Percentiles rank a stretch among this genome's conserved stretches.
These are phyloP conservation scores for Bombylius major DNA, from an alignment of 2,888 invertebrate genomes.

Conservation along the genomic window DNA sequence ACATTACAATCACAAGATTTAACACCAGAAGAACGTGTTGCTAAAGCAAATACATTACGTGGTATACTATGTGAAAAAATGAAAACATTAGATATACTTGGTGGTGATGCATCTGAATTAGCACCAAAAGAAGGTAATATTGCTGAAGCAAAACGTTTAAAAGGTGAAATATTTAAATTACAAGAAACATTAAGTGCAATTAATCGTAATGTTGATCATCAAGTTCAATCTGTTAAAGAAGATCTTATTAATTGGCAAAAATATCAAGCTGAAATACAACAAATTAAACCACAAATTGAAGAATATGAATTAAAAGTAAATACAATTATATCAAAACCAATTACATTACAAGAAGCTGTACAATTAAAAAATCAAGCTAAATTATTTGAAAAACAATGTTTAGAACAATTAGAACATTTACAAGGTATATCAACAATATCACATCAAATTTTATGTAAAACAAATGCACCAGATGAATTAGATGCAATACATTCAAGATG, in stretches of 20 bases:
- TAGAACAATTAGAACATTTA: conserved; percentile 59
- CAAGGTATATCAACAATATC: conserved; percentile 61
- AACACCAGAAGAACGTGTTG: conserved; percentile 72
- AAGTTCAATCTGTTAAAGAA: conserved; percentile 59
- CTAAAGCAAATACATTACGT: conserved; percentile 62
- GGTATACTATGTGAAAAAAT: conserved; percentile 64
- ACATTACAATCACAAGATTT: conserved; percentile 62
- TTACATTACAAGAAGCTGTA: conserved; percentile 67
- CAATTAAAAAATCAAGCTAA: conserved; percentile 58
- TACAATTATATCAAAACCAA: conserved; percentile 50
- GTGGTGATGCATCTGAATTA: conserved; percentile 62
- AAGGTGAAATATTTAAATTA: conserved; percentile 59
- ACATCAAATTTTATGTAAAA: conserved; percentile 61
- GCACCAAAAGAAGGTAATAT: conserved; percentile 51
- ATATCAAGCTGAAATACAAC: conserved; percentile 65
- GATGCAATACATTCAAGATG: conserved; percentile 73
- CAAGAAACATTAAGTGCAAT: conserved; percentile 65
- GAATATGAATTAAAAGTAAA: conserved; percentile 69
- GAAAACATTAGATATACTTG: conserved; percentile 55
- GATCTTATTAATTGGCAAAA: conserved; percentile 76
- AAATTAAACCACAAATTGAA: conserved; percentile 80
- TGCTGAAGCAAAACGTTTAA: conserved; percentile 60
- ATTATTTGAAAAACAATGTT: conserved; percentile 64
- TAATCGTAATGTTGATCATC: conserved; percentile 61
- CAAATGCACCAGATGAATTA: conserved; percentile 69